Evolutionary conservation across 2,888 invertebrate species (phyloP).

Genomic region (Microctonus aethiopoides): DNA sequence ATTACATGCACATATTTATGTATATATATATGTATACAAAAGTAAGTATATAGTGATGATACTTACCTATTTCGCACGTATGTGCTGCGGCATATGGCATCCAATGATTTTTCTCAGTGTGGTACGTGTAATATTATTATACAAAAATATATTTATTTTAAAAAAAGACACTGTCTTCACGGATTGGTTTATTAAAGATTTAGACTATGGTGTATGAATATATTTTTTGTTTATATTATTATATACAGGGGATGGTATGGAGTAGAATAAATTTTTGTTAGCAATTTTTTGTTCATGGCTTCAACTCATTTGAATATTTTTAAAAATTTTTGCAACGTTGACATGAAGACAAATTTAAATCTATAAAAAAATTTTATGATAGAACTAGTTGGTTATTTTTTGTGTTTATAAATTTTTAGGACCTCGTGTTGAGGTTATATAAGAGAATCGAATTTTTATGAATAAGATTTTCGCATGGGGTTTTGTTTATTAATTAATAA

Average conservation of each 20-base stretch:
- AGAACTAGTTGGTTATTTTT: too few species aligned
- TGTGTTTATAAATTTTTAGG: too few species aligned
- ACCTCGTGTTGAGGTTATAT: too few species aligned
- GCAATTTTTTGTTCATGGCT: too few species aligned
- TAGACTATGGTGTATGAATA: not conserved
- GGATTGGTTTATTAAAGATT: not conserved
- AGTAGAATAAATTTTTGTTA: not conserved
- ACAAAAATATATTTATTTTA: slow-evolving; percentile 41
- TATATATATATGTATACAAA: not conserved
- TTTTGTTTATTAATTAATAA: too few species aligned
- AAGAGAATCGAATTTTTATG: too few species aligned
- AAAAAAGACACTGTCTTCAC: not conserved
- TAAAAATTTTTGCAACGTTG: too few species aligned
- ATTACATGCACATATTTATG: slow-evolving; percentile 23
- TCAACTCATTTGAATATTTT: too few species aligned
- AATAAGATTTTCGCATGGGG: too few species aligned
- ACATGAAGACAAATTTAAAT: too few species aligned
- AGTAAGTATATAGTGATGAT: not conserved
- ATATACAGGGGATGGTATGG: not conserved
- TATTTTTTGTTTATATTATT: not conserved
- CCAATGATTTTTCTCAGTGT: slow-evolving; percentile 57
- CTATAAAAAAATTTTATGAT: too few species aligned
- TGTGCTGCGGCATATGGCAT: slow-evolving; percentile 61
- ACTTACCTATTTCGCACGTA: slow-evolving; percentile 34
- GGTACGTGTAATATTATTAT: slow-evolving; percentile 51